Evolutionary conservation across 1,140 invertebrate species (phyloP).

Genomic region (Pseudomyrmex gracilis): DNA sequence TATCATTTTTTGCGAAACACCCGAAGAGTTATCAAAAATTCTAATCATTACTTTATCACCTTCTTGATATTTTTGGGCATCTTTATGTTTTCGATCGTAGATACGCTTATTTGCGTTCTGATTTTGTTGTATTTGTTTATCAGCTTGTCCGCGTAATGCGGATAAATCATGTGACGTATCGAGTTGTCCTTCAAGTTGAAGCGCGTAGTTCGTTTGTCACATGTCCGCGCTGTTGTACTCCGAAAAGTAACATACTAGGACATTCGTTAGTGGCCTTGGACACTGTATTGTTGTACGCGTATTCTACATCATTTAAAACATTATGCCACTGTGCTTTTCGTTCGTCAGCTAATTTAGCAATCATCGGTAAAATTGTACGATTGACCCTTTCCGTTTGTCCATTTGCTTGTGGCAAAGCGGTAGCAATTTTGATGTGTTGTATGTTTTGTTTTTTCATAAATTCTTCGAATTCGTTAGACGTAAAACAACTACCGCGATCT

Average conservation of each 20-base stretch:
- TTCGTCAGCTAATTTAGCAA: constrained; percentile 12
- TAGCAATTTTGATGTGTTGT: not conserved
- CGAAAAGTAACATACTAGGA: constrained; percentile 10
- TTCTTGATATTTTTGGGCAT: not conserved
- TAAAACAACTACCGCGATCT: constrained; percentile 4
- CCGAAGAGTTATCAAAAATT: constrained; percentile 4
- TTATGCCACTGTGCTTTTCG: not conserved
- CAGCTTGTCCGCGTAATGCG: not conserved
- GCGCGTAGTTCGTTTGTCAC: not conserved
- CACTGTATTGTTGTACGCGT: not conserved
- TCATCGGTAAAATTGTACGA: constrained; percentile 17
- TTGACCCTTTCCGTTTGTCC: not conserved
- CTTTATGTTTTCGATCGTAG: not conserved
- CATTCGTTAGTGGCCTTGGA: not conserved
- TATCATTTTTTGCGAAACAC: not conserved
- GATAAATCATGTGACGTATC: not conserved
- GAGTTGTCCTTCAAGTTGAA: not conserved
- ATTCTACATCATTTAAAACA: not conserved
- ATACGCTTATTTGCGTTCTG: not conserved
- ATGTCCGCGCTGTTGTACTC: constrained; percentile 13
- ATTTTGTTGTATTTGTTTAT: not conserved
- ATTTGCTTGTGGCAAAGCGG: not conserved
- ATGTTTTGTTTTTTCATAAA: not conserved
- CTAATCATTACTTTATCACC: constrained; percentile 22
- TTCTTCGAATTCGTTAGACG: not conserved